phyloP scores from a whole-genome alignment of 1,140 invertebrate genomes.

The Ceratina australensis region DNA sequence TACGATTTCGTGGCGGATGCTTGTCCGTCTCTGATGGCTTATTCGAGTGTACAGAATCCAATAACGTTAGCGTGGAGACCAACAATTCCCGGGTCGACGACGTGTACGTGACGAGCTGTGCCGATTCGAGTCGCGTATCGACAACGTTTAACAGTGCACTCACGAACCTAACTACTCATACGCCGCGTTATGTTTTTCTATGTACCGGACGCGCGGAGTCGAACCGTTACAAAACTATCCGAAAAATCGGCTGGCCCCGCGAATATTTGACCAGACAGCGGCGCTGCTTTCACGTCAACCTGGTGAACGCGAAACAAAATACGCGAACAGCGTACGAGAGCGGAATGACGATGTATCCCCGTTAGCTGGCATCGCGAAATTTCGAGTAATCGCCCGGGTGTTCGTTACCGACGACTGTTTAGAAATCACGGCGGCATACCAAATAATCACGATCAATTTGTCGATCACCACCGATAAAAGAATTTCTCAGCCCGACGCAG shows the following conservation, averaged over 20 bases:
- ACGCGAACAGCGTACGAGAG: not conserved
- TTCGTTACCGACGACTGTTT: not conserved
- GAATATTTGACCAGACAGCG: not conserved
- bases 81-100: conserved; percentile 40
- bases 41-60: conserved; percentile 39
- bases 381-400: not conserved
- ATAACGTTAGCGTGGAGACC: conserved; percentile 31
- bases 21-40: conserved; percentile 28
- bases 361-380: too few species aligned
- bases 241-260: not conserved
- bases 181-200: conserved; percentile 37
- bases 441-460: not conserved
- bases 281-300: not conserved
- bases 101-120: conserved; percentile 17
- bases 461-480: too few species aligned
- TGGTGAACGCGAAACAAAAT: not conserved
- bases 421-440: not conserved
- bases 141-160: conserved; percentile 32
- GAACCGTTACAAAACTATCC: conserved; percentile 10
- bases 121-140: conserved; percentile 37
- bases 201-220: not conserved
- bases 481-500: too few species aligned
- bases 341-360: not conserved
- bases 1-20: conserved; percentile 40
- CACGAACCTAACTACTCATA: conserved; percentile 41